These are phyloP conservation scores for Cassiopea xamachana DNA, from an alignment of 30 jellyfish, hydroid and myxozoan genomes.

Conservation along the genomic window DNA sequence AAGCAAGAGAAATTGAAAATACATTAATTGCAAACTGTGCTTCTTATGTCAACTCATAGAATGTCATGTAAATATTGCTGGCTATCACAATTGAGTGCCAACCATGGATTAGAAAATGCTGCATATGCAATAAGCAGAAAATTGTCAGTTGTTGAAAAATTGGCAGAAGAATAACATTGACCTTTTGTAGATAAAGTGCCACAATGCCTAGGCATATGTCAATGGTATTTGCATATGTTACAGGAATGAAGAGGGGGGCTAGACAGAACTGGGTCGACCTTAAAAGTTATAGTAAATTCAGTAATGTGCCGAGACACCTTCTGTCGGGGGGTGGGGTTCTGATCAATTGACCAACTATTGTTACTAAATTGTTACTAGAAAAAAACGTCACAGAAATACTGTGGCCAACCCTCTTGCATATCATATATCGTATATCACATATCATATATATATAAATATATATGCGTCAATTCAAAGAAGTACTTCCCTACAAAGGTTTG, in stretches of 20 bases:
- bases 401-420: no score
- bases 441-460: no score
- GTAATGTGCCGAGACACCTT: no score
- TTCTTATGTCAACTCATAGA: background rate
- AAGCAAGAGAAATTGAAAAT: slow-evolving; percentile 2
- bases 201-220: background rate
- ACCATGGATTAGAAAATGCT: background rate
- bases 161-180: background rate
- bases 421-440: no score
- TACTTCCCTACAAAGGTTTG: no score
- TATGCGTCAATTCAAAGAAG: no score
- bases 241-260: background rate
- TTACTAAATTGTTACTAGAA: no score
- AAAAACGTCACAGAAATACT: no score
- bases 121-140: background rate
- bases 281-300: no score
- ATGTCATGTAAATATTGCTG: background rate
- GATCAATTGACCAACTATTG: no score
- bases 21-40: slow-evolving; percentile 31
- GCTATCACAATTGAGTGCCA: background rate
- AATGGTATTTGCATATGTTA: background rate
- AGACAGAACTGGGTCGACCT: background rate
- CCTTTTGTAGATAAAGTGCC: background rate
- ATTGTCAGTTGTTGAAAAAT: background rate
- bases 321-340: no score